These are phyloP conservation scores for Calameuta pallipes DNA, from an alignment of 2,888 invertebrate genomes.

Conservation along the genomic window DNA sequence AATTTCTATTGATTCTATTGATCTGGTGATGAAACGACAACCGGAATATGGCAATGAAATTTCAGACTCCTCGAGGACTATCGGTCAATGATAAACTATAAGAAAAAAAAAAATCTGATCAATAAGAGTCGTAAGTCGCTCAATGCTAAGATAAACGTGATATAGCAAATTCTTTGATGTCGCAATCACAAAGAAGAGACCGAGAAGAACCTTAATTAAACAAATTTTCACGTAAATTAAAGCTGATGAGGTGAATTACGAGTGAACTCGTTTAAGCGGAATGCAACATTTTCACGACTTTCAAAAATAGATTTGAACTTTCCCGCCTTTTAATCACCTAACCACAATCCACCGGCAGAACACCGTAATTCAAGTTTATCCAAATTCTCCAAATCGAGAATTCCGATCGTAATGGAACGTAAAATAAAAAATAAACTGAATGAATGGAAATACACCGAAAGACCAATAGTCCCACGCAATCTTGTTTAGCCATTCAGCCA, in stretches of 20 bases:
- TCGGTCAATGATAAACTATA: neutral
- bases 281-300: neutral
- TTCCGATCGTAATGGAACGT: neutral
- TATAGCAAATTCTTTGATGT: neutral
- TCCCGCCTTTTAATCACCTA: neutral
- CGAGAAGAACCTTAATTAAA: neutral
- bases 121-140: too few relatives aligned
- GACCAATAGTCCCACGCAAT: neutral
- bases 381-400: neutral
- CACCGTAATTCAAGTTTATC: neutral
- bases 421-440: neutral
- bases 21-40: neutral
- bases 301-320: neutral
- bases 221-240: neutral
- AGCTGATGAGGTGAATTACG: neutral
- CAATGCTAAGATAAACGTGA: too few relatives aligned
- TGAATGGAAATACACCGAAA: neutral
- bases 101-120: too few relatives aligned
- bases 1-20: neutral
- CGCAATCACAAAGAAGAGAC: neutral
- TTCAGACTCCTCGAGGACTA: neutral
- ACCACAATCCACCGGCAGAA: neutral
- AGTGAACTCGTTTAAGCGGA: neutral
- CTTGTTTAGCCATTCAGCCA: neutral
- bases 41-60: neutral